Evolutionary conservation across 2,888 invertebrate species (phyloP).

Genomic region (Diadromus collaris): DNA sequence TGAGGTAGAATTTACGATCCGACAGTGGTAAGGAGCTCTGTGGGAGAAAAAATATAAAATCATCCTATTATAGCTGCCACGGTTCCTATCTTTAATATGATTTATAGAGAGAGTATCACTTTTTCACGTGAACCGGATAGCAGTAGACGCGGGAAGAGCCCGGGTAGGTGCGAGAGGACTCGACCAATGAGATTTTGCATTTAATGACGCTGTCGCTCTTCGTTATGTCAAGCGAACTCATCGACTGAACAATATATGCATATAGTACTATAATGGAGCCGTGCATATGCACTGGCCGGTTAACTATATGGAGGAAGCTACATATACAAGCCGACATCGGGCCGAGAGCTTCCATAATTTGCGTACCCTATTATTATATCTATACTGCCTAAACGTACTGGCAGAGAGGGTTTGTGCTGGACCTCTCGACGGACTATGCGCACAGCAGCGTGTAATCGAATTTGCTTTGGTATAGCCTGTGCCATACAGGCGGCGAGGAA

Average conservation of each 20-base stretch:
- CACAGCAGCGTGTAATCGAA: constrained; percentile 52
- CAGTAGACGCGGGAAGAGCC: constrained; percentile 26
- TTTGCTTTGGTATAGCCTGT: constrained; percentile 31
- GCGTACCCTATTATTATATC: constrained; percentile 27
- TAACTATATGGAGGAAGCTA: constrained; percentile 28
- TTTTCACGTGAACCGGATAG: constrained; percentile 34
- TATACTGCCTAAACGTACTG: constrained; percentile 12
- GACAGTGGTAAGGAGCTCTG: background rate
- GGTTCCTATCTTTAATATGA: constrained; percentile 41
- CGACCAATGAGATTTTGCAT: constrained; percentile 48
- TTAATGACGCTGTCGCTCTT: constrained; percentile 57
- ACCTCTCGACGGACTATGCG: constrained; percentile 42
- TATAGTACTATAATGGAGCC: constrained; percentile 13
- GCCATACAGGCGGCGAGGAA: constrained; percentile 11
- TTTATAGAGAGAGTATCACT: constrained; percentile 21
- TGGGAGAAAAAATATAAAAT: constrained; percentile 14
- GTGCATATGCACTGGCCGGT: constrained; percentile 8
- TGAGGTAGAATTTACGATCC: background rate
- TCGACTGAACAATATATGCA: constrained; percentile 40
- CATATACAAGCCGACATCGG: constrained; percentile 25
- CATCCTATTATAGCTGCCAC: constrained; percentile 29
- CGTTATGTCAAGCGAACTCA: constrained; percentile 52
- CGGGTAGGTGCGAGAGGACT: background rate
- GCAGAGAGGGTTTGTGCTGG: constrained; percentile 17
- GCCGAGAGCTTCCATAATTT: constrained; percentile 53